phyloP scores from a whole-genome alignment of 2,888 invertebrate genomes.

The Lepidocyrtinus sp. region DNA sequence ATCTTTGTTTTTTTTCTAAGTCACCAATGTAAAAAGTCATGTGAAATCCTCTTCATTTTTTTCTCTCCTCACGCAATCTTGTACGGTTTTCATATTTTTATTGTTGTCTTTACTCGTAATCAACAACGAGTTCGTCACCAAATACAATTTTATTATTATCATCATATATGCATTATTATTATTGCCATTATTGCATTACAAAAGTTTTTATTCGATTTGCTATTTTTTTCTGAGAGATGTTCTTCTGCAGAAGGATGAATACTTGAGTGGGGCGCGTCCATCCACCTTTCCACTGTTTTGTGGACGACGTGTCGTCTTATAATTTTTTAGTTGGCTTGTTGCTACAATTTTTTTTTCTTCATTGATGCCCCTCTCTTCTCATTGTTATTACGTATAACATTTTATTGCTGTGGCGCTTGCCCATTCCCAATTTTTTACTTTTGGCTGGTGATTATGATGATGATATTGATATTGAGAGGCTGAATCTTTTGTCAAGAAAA shows the following conservation, averaged over 20 bases:
- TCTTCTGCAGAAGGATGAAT: slow-evolving; percentile 14
- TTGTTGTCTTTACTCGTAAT: neutral
- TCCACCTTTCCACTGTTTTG: neutral
- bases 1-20: neutral
- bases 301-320: neutral
- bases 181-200: neutral
- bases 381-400: neutral
- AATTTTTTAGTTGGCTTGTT: neutral
- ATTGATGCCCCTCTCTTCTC: neutral
- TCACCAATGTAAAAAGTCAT: neutral
- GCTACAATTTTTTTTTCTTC: neutral
- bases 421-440: too few species aligned
- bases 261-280: slow-evolving; percentile 47
- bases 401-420: neutral
- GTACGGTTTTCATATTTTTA: slow-evolving; percentile 15
- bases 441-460: neutral
- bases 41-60: slow-evolving; percentile 44
- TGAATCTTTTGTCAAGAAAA: neutral
- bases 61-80: slow-evolving; percentile 5
- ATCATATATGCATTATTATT: neutral
- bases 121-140: slow-evolving; percentile 20
- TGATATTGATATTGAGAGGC: neutral
- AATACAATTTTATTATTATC: neutral
- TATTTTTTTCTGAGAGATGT: neutral
- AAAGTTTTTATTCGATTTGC: neutral